Base-by-base conservation (phyloP, 2,113 vertebrate genomes). In the Oryzias melastigma region DNA sequence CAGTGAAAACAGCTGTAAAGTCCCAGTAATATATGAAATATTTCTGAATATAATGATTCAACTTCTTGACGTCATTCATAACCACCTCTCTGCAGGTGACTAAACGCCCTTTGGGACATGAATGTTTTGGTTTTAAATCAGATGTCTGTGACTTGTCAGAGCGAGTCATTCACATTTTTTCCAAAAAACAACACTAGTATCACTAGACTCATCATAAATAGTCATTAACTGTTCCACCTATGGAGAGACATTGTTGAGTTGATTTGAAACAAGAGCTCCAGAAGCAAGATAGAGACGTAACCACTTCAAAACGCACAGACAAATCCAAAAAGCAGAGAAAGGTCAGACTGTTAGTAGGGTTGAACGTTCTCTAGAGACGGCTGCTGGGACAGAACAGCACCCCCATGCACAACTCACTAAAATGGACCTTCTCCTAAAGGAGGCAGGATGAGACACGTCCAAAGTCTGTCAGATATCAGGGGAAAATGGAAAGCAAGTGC, bases 391-490 rank as follows among this genome's bases (percentile, higher is more conserved):
- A 58, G 44, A 77, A 58, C 60, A 77, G 72, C 62, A 50, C 66
- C 62, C 35, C 40, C 84, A 85, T 77, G 76, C 69, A 81, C 55
- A 84, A 91, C 89, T 90, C 89, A 90, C 91, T 90, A 87, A 53
- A 82, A 89, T 84, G 79, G 88, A 88, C 89, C 86, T 74, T 87
- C 88, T 90, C 71, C 75, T 91, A 90, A 75, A 86, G 87, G 82
- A 77, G 72, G 66, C 68, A 66, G 68, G 75, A 16, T 53, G 25
- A 63, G 80, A 80, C 58, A 67, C 74, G 62, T 87, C 86, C 85
- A 86, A 63, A 63, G 74, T 90, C 89, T 91, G 88, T 81, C 81
- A 84, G 71, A 89, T 73, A 77, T 2, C 66, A 56, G 46, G 67
- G 35, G 35, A 12, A 13, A 78, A 59, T 69, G 64, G 73, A 64